These are phyloP conservation scores for Polypterus bichir DNA, from an alignment of 2,113 vertebrate genomes.

Conservation along the genomic window DNA sequence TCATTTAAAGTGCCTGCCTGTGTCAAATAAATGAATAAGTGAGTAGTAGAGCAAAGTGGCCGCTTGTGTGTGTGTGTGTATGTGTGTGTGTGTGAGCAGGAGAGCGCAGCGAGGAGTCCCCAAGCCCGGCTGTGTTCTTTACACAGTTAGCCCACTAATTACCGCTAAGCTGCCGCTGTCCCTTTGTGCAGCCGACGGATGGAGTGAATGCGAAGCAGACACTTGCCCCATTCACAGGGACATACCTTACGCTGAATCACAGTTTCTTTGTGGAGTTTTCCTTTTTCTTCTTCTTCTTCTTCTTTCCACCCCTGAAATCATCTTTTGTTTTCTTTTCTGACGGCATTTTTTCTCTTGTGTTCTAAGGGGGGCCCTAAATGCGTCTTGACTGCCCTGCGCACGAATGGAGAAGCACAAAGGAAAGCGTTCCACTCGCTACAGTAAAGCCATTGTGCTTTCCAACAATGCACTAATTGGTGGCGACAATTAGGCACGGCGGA, in stretches of 20 bases:
- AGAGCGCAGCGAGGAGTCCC: constrained; percentile 32
- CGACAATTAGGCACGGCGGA: constrained; percentile 70
- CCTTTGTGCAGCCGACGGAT: constrained; percentile 42
- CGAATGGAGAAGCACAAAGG: constrained; percentile 88
- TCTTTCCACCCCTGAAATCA: constrained; percentile 33
- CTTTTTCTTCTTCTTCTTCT: not conserved
- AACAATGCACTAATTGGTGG: constrained; percentile 90
- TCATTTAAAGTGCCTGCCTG: not conserved
- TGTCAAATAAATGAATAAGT: not conserved
- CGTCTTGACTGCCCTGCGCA: constrained; percentile 87
- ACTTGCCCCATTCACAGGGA: constrained; percentile 45
- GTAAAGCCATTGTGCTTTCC: constrained; percentile 76
- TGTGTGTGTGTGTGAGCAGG: constrained; percentile 36
- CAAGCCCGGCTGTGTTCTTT: constrained; percentile 40
- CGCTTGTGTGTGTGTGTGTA: constrained; percentile 27
- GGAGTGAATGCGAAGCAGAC: constrained; percentile 39
- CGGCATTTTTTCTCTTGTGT: constrained; percentile 67
- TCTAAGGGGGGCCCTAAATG: constrained; percentile 78
- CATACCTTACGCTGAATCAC: constrained; percentile 27
- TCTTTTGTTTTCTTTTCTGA: constrained; percentile 65
- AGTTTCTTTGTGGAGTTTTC: not conserved
- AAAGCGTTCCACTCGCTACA: constrained; percentile 66
- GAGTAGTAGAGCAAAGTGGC: not conserved
- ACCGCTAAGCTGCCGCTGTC: constrained; percentile 42
- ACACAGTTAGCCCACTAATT: constrained; percentile 60